Conservation (phyloP, 2,797 vertebrate genomes). For the Gymnopithys bicolor region DNA sequence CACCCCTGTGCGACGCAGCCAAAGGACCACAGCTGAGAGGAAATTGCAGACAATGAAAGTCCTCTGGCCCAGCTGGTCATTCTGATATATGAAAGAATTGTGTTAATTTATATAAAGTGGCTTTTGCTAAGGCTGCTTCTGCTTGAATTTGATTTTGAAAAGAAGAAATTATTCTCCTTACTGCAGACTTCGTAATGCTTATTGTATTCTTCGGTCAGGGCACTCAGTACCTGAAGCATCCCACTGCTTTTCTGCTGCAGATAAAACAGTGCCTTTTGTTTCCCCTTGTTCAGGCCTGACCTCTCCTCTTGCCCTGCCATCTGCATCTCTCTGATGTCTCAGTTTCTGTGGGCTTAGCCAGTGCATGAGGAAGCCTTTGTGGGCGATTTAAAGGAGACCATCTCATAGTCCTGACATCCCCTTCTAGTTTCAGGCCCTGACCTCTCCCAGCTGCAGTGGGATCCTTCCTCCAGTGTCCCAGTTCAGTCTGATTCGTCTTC, state of each 20-base stretch:
- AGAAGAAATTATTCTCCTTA: conserved; percentile 24
- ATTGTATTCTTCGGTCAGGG: background rate
- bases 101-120: conserved; percentile 47
- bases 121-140: conserved; percentile 35
- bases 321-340: background rate
- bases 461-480: background rate
- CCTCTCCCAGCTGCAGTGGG: background rate
- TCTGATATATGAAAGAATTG: background rate
- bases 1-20: accelerated
- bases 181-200: background rate
- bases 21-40: background rate
- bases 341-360: background rate
- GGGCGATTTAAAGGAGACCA: background rate
- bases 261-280: conserved; percentile 29
- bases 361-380: background rate
- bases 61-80: background rate
- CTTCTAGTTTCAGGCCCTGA: background rate
- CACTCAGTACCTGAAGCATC: background rate
- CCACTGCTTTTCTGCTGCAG: background rate
- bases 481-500: background rate
- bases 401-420: background rate
- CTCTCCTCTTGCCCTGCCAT: background rate
- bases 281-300: background rate
- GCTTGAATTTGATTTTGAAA: conserved; percentile 50
- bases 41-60: background rate